phyloP scores from a whole-genome alignment of 2,113 vertebrate species.

The Papio anubis region DNA sequence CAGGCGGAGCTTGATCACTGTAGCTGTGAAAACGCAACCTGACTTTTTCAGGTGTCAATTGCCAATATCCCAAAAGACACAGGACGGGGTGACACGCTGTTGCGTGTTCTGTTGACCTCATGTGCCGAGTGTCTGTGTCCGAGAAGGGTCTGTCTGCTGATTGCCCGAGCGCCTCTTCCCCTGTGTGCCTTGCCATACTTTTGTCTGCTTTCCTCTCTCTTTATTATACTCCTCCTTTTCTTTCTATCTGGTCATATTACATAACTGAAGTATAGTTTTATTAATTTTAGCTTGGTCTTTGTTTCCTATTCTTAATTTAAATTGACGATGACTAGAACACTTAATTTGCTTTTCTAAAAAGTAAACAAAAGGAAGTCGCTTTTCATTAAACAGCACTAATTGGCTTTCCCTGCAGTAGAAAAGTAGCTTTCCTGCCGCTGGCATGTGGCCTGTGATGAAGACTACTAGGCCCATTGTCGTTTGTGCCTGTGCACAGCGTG shows the following conservation, averaged over 20 bases:
- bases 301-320: not conserved
- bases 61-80: not conserved
- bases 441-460: not conserved
- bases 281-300: not conserved
- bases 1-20: not conserved
- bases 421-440: not conserved
- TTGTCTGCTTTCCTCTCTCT: not conserved
- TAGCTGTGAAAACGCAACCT: not conserved
- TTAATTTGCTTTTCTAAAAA: constrained; percentile 31
- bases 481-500: not conserved
- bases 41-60: not conserved
- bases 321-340: not conserved
- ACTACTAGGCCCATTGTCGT: accelerated
- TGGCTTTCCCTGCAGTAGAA: not conserved
- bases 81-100: accelerated
- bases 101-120: not conserved
- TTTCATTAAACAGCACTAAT: not conserved
- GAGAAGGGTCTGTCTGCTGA: accelerated
- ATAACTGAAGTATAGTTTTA: not conserved
- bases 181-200: not conserved
- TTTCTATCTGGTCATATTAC: no score
- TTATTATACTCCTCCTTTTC: not conserved
- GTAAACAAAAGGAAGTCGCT: not conserved
- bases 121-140: accelerated
- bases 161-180: not conserved